phyloP scores from a whole-genome alignment of 2,888 invertebrate genomes.

The Thymelicus sylvestris region DNA sequence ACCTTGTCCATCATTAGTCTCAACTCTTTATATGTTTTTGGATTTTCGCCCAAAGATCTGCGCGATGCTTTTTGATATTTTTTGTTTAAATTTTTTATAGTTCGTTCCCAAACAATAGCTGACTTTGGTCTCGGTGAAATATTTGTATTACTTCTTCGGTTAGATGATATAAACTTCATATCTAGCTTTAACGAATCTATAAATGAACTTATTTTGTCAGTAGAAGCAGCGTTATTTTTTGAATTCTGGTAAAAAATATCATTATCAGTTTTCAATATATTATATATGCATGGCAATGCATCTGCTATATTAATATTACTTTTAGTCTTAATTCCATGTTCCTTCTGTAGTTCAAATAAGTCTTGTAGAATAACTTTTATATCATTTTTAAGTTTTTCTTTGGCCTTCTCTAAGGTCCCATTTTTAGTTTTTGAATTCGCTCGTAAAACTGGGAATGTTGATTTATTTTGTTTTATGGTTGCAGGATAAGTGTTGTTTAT shows the following conservation, averaged over 20 bases:
- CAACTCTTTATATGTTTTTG: constrained; percentile 58
- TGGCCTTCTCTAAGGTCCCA: constrained; percentile 51
- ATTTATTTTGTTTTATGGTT: constrained; percentile 29
- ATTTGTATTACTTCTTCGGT: constrained; percentile 52
- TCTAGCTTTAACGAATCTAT: constrained; percentile 61
- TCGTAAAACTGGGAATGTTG: constrained; percentile 26
- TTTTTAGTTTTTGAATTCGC: constrained; percentile 21
- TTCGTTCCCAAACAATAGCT: constrained; percentile 67
- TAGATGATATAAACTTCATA: constrained; percentile 46
- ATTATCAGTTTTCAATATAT: constrained; percentile 56
- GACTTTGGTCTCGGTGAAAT: constrained; percentile 59
- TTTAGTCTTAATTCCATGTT: constrained; percentile 50
- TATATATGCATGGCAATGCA: constrained; percentile 70
- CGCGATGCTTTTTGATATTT: constrained; percentile 50
- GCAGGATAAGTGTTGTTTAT: constrained; percentile 12
- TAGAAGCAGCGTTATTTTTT: constrained; percentile 19
- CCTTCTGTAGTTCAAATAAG: constrained; percentile 64
- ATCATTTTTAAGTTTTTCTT: constrained; percentile 68
- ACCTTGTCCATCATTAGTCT: constrained; percentile 56
- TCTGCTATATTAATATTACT: constrained; percentile 58
- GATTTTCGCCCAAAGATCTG: constrained; percentile 47
- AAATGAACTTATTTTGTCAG: constrained; percentile 56
- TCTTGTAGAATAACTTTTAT: constrained; percentile 71
- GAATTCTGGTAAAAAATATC: constrained; percentile 36
- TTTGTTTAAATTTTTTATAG: constrained; percentile 59